Evolutionary conservation across 2,113 vertebrate species (phyloP).

Genomic region (Monarcha castaneiventris): DNA sequence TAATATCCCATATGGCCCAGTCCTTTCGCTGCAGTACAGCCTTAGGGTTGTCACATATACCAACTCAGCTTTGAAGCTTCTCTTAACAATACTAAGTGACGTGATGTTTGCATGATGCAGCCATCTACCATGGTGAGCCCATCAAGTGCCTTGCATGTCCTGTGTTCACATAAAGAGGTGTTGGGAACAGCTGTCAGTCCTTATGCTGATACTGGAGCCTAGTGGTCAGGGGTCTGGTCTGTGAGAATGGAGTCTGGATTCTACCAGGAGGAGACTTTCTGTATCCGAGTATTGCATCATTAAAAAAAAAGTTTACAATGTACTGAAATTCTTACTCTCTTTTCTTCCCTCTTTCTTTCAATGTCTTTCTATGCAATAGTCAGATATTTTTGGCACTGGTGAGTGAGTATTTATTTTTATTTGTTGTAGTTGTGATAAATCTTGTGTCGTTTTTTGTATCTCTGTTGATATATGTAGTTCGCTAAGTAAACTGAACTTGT

Average conservation of each 20-base stretch:
- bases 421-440: not conserved
- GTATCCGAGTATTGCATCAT: not conserved
- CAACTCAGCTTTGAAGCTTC: not conserved
- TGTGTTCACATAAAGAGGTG: not conserved
- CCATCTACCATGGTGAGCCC: not conserved
- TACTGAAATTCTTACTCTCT: constrained; percentile 10
- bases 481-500: not conserved
- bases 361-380: constrained; percentile 2
- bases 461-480: not conserved
- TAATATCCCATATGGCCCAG: not conserved
- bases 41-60: not conserved
- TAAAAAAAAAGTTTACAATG: not conserved
- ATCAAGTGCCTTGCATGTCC: not conserved
- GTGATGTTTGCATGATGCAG: not conserved
- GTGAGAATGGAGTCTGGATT: not conserved
- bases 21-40: not conserved
- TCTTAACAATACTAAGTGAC: not conserved
- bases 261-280: not conserved
- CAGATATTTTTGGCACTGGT: not conserved
- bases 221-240: not conserved
- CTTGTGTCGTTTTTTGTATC: not conserved
- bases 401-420: constrained; percentile 30
- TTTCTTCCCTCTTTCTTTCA: constrained; percentile 5
- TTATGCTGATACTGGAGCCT: not conserved
- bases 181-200: not conserved